Evolutionary conservation across 2,113 vertebrate species (phyloP).

Genomic region (Falco punctatus): DNA sequence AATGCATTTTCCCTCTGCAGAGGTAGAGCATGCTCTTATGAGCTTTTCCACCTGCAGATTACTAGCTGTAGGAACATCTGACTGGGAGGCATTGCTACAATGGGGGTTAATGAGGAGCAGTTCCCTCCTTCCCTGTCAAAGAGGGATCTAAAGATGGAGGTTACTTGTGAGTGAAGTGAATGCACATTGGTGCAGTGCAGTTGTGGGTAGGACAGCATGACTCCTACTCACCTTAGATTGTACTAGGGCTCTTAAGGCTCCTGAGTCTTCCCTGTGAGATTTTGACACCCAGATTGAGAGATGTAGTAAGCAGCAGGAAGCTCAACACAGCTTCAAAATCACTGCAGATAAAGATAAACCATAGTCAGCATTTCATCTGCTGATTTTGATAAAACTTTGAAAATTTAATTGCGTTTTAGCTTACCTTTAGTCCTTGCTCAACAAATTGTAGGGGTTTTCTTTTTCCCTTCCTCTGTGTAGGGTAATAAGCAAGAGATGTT

Average conservation of each 20-base stretch:
- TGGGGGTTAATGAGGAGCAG: not conserved
- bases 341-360: not conserved
- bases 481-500: not conserved
- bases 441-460: not conserved
- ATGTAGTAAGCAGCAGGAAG: not conserved
- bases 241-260: not conserved
- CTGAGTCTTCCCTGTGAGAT: not conserved
- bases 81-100: not conserved
- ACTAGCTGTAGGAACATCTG: not conserved
- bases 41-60: not conserved
- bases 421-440: not conserved
- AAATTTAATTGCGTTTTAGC: not conserved
- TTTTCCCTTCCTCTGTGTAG: not conserved
- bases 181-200: rapidly evolving
- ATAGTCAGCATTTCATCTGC: not conserved
- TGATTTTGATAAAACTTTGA: not conserved
- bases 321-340: not conserved
- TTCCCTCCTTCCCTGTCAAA: not conserved
- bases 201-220: not conserved
- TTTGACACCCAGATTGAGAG: not conserved
- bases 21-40: not conserved
- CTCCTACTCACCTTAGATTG: not conserved
- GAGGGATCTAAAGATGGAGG: not conserved
- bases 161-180: not conserved
- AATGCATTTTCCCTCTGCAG: not conserved